Evolutionary conservation across 2,888 invertebrate genomes (phyloP).

Genomic region (Megaustenia siamemsis): DNA sequence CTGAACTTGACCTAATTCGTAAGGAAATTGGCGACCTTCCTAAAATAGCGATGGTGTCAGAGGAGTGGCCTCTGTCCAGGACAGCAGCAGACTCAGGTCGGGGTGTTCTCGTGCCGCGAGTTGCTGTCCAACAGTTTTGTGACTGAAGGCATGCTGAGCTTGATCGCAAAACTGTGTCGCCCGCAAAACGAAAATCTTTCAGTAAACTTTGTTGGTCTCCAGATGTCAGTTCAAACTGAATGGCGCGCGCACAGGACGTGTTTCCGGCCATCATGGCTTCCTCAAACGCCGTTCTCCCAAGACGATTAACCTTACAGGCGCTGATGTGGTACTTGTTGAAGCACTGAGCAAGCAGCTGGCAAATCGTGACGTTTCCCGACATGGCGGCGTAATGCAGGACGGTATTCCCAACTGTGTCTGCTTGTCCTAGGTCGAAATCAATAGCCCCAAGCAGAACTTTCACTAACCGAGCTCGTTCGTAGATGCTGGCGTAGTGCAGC

Average conservation of each 20-base stretch:
- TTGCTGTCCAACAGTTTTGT: not conserved
- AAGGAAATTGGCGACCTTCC: not conserved
- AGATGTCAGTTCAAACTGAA: slow-evolving; percentile 4
- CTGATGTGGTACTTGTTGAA: slow-evolving; percentile 59
- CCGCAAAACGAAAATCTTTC: slow-evolving; percentile 41
- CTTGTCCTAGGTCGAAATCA: slow-evolving; percentile 75
- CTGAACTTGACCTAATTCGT: slow-evolving; percentile 1
- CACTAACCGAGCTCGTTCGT: slow-evolving; percentile 69
- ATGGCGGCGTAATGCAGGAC: slow-evolving; percentile 77
- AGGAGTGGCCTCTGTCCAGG: slow-evolving; percentile 11
- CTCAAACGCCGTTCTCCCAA: slow-evolving; percentile 49
- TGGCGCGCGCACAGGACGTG: slow-evolving; percentile 30
- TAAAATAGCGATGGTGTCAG: not conserved
- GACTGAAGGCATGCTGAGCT: not conserved
- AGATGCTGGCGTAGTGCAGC: slow-evolving; percentile 77
- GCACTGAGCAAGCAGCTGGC: slow-evolving; percentile 63
- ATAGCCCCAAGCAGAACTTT: slow-evolving; percentile 72
- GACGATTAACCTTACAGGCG: slow-evolving; percentile 45
- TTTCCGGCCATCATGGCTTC: slow-evolving; percentile 45
- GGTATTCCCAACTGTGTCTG: slow-evolving; percentile 76
- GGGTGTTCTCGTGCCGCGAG: not conserved
- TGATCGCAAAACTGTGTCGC: not conserved
- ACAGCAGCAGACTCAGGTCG: slow-evolving; percentile 10
- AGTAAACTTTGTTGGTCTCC: not conserved
- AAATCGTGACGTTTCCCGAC: slow-evolving; percentile 67